Conservation (phyloP, 1,140 invertebrate genomes). For the Callitettix versicolor region DNA sequence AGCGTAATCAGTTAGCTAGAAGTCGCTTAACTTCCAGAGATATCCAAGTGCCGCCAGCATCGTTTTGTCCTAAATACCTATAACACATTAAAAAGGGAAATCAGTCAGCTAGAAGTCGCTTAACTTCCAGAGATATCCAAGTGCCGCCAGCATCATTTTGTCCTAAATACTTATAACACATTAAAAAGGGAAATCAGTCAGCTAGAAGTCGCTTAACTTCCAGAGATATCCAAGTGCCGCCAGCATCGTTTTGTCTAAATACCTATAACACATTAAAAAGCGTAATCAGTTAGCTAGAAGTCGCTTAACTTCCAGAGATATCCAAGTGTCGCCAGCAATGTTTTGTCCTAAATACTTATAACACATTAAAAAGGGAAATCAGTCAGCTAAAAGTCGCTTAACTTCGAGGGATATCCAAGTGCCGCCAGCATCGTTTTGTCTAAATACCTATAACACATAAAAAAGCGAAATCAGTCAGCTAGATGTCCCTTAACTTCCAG, state of each 20-base stretch:
- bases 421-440: slow-evolving; percentile 37
- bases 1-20: slow-evolving; percentile 63
- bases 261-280: neutral
- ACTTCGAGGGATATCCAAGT: slow-evolving; percentile 65
- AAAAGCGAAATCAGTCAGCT: slow-evolving; percentile 54
- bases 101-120: slow-evolving; percentile 62
- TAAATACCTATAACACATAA: slow-evolving; percentile 1
- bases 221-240: slow-evolving; percentile 58
- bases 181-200: slow-evolving; percentile 51
- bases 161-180: slow-evolving; percentile 3
- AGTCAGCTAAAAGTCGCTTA: slow-evolving; percentile 60
- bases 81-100: slow-evolving; percentile 31
- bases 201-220: slow-evolving; percentile 62
- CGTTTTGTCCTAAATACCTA: slow-evolving; percentile 23
- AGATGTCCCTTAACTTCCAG: slow-evolving; percentile 64
- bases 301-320: slow-evolving; percentile 60
- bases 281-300: slow-evolving; percentile 65
- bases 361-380: slow-evolving; percentile 61
- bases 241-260: slow-evolving; percentile 29
- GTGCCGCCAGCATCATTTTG: slow-evolving; percentile 40
- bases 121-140: slow-evolving; percentile 64
- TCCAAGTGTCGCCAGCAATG: slow-evolving; percentile 49
- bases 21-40: slow-evolving; percentile 61
- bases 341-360: no score
- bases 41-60: slow-evolving; percentile 52